Evolutionary conservation across 2,888 invertebrate genomes (phyloP).

Genomic region (Hyposoter didymator): DNA sequence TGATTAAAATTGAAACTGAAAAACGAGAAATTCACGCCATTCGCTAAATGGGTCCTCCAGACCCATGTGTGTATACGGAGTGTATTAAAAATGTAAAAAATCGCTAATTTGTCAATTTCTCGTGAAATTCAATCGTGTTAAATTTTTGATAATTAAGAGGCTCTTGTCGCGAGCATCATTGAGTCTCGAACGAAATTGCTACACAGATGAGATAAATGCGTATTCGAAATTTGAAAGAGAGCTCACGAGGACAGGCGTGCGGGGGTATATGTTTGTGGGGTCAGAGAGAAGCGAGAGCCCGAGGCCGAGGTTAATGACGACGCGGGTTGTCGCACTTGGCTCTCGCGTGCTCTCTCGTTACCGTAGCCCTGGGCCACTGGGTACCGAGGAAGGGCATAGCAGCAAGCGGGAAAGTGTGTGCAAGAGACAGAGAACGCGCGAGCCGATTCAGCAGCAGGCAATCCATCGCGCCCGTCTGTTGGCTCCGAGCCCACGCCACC

Average conservation of each 20-base stretch:
- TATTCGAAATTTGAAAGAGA: slow-evolving; percentile 4
- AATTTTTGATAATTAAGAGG: not conserved
- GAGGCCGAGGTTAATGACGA: slow-evolving; percentile 80
- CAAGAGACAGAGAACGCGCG: slow-evolving; percentile 9
- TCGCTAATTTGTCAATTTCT: too few relatives aligned
- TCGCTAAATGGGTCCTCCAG: too few relatives aligned
- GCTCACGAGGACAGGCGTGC: slow-evolving; percentile 57
- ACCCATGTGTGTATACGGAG: too few relatives aligned
- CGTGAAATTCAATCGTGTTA: not conserved
- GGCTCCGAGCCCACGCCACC: slow-evolving; percentile 40
- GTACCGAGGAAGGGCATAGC: slow-evolving; percentile 57
- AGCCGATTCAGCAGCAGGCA: slow-evolving; percentile 33
- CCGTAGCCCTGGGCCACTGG: slow-evolving; percentile 76
- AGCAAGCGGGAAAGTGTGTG: slow-evolving; percentile 16
- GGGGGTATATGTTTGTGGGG: slow-evolving; percentile 64
- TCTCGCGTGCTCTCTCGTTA: slow-evolving; percentile 76
- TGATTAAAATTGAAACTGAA: too few relatives aligned
- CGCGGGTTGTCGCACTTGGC: slow-evolving; percentile 68
- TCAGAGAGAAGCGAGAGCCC: slow-evolving; percentile 54
- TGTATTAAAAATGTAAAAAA: too few relatives aligned
- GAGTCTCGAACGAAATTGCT: not conserved
- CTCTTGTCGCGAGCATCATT: not conserved
- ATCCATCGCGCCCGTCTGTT: slow-evolving; percentile 53
- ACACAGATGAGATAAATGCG: not conserved
- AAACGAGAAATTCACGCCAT: too few relatives aligned